Percentiles rank a stretch among this genome's conserved stretches.
Conservation (phyloP, 2,888 invertebrate genomes). For the Heliconius charithonia region DNA sequence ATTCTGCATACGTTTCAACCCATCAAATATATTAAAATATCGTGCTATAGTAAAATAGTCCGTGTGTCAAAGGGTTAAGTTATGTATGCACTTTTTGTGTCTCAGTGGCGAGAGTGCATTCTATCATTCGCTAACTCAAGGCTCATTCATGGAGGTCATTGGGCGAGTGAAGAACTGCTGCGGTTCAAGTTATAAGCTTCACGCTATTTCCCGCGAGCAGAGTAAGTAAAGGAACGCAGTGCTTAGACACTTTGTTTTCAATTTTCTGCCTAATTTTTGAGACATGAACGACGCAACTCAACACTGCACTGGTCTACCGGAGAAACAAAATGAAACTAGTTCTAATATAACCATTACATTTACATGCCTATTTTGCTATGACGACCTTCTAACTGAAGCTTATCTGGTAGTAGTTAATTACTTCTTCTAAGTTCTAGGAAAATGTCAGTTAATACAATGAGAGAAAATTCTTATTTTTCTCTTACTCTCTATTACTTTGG, state of each 20-base stretch:
- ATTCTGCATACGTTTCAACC: constrained; percentile 40
- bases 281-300: too few species aligned
- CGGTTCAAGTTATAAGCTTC: constrained; percentile 32
- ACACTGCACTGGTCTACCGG: too few species aligned
- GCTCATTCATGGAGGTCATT: constrained; percentile 43
- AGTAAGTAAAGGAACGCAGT: not conserved
- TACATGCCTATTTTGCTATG: not conserved
- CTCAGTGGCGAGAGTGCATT: constrained; percentile 33
- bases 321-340: too few species aligned
- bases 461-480: too few species aligned
- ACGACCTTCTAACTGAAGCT: too few species aligned
- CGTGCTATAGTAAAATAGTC: constrained; percentile 29
- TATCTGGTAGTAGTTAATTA: too few species aligned
- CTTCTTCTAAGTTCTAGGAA: too few species aligned
- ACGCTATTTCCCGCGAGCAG: too few species aligned
- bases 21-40: constrained; percentile 30
- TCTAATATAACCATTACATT: too few species aligned
- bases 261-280: not conserved
- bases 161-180: constrained; percentile 38
- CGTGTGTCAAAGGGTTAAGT: constrained; percentile 32
- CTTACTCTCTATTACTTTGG: too few species aligned
- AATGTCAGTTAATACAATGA: too few species aligned
- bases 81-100: constrained; percentile 40
- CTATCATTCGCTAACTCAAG: constrained; percentile 38
- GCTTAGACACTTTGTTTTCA: not conserved